phyloP scores from a whole-genome alignment of 2,888 invertebrate genomes.

The Torymus aiolomorphi region DNA sequence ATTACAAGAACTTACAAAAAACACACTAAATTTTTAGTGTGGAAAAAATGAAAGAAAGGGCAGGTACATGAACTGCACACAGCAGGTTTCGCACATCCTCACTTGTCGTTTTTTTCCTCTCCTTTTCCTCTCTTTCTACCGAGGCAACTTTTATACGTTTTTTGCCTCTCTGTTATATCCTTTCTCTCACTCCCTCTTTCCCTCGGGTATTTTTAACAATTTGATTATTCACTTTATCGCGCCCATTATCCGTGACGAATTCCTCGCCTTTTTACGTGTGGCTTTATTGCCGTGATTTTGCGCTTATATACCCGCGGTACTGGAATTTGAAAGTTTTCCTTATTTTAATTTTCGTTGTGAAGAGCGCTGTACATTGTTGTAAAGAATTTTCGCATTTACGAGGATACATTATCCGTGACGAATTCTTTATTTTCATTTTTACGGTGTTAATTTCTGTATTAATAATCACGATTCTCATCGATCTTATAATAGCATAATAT shows the following conservation, averaged over 20 bases:
- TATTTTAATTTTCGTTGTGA: background rate
- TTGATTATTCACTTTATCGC: slow-evolving; percentile 35
- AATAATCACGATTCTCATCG: too few species aligned
- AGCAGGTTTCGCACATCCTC: slow-evolving; percentile 40
- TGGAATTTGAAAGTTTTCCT: slow-evolving; percentile 30
- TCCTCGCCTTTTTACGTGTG: background rate
- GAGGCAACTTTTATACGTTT: background rate
- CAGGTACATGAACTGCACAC: slow-evolving; percentile 64
- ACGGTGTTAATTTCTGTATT: too few species aligned
- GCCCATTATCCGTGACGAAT: slow-evolving; percentile 32
- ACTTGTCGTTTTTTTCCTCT: slow-evolving; percentile 45
- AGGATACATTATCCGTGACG: too few species aligned
- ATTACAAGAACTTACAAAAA: too few species aligned
- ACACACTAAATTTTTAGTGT: too few species aligned
- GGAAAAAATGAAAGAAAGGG: slow-evolving; percentile 30
- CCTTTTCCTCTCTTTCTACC: slow-evolving; percentile 13
- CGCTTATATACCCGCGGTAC: background rate
- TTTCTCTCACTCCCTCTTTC: slow-evolving; percentile 7
- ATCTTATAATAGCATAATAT: too few species aligned
- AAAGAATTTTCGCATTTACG: too few species aligned
- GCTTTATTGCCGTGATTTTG: slow-evolving; percentile 8
- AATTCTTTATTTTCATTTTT: too few species aligned
- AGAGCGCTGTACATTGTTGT: too few species aligned
- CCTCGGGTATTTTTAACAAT: slow-evolving; percentile 12
- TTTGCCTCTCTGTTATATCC: background rate